phyloP scores from a whole-genome alignment of 1,140 invertebrate genomes.

The Parasteatoda tepidariorum region DNA sequence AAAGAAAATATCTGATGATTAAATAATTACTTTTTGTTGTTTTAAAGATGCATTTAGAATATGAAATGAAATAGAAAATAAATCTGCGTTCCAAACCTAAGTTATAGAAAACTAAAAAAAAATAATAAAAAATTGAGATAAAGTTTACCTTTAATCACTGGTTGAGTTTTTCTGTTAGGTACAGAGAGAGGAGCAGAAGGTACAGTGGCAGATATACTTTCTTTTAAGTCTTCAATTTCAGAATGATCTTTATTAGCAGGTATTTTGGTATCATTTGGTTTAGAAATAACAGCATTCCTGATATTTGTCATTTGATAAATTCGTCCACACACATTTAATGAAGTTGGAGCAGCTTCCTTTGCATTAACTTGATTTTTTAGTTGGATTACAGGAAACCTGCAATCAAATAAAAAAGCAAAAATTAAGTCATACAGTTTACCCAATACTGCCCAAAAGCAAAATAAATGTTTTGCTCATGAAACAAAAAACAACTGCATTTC shows the following conservation, averaged over 20 bases:
- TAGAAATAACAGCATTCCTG: conserved; percentile 44
- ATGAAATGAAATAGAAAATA: too few relatives aligned
- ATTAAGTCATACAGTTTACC: too few relatives aligned
- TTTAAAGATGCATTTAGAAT: too few relatives aligned
- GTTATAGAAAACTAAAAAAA: too few relatives aligned
- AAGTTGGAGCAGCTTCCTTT: conserved; percentile 31
- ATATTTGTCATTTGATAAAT: conserved; percentile 53
- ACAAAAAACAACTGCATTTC: too few relatives aligned
- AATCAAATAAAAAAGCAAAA: neutral
- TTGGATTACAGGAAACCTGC: conserved; percentile 31
- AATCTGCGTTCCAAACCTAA: too few relatives aligned
- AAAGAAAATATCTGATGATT: too few relatives aligned
- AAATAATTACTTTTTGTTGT: too few relatives aligned
- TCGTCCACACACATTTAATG: conserved; percentile 46
- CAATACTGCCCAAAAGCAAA: too few relatives aligned
- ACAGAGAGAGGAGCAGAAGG: neutral
- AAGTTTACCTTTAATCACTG: conserved; percentile 38
- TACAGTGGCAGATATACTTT: conserved; percentile 3
- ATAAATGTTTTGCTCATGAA: too few relatives aligned
- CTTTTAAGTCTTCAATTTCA: conserved; percentile 18
- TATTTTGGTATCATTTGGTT: conserved; percentile 27
- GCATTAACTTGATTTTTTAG: conserved; percentile 33
- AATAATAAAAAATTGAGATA: too few relatives aligned
- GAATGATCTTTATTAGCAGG: conserved; percentile 7
- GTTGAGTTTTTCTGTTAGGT: conserved; percentile 21